Evolutionary conservation across 2,113 vertebrate genomes (phyloP).

Genomic region (Murina feae): DNA sequence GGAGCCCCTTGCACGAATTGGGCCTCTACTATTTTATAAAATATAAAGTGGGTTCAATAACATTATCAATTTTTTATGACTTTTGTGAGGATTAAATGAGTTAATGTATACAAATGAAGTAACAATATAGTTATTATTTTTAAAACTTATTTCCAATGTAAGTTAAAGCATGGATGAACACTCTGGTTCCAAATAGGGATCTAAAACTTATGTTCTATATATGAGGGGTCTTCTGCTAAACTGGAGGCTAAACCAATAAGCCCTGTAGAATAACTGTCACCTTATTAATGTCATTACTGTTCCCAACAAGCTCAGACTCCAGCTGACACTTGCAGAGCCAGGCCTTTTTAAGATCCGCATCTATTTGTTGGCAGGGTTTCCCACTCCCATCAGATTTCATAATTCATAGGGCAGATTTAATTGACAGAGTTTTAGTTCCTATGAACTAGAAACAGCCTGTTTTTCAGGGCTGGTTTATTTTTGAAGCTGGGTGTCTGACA

Average conservation of each 20-base stretch:
- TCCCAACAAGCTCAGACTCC: constrained; percentile 57
- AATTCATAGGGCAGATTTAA: constrained; percentile 47
- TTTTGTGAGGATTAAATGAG: neutral
- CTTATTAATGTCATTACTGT: constrained; percentile 50
- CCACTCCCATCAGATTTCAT: neutral
- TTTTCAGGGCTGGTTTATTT: constrained; percentile 55
- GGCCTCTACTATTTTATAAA: neutral
- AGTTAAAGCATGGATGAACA: neutral
- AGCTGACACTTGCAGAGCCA: neutral
- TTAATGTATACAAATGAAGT: neutral
- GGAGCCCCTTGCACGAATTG: neutral
- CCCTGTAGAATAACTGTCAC: neutral
- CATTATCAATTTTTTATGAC: neutral
- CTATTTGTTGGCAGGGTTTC: constrained; percentile 35
- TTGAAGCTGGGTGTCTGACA: constrained; percentile 43
- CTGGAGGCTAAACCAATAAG: neutral
- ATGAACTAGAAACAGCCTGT: constrained; percentile 36
- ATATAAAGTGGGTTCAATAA: neutral
- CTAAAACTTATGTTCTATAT: neutral
- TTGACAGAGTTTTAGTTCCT: constrained; percentile 43
- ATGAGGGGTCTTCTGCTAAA: neutral
- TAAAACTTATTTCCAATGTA: neutral
- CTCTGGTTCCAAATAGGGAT: neutral
- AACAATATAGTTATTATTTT: neutral
- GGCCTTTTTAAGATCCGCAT: constrained; percentile 34